Conservation (phyloP, 2,888 invertebrate genomes). For the Anticlea derivata region DNA sequence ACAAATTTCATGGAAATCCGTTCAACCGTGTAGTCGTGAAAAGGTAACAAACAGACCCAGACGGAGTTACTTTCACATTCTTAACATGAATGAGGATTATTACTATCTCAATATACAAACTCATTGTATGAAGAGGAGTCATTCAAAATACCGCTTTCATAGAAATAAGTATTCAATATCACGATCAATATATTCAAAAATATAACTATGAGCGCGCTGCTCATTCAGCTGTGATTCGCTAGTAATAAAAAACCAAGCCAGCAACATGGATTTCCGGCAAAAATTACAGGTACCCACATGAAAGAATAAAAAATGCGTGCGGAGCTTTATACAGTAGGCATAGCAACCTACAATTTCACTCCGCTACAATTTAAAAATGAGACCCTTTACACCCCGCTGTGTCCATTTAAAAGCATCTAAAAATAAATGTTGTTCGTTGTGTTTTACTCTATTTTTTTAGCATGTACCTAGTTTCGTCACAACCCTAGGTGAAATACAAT, state of each 20-base stretch:
- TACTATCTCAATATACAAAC: no score
- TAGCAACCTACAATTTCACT: constrained; percentile 4
- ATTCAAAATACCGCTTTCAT: no score
- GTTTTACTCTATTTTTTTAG: constrained; percentile 3
- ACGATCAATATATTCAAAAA: no score
- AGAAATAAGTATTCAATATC: no score
- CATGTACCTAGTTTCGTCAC: constrained; percentile 16
- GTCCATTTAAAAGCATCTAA: constrained; percentile 17
- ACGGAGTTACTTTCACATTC: no score
- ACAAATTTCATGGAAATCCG: no score
- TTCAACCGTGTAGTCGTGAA: no score
- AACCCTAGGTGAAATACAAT: constrained; percentile 47
- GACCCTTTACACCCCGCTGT: constrained; percentile 15
- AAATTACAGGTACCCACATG: not conserved
- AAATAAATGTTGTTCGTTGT: constrained; percentile 3
- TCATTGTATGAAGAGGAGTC: no score
- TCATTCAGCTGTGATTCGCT: not conserved
- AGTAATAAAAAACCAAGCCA: not conserved
- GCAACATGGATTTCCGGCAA: not conserved
- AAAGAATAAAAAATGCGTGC: not conserved
- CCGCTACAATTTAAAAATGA: constrained; percentile 20
- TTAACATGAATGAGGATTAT: no score
- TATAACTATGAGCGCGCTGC: no score
- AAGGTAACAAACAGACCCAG: no score
- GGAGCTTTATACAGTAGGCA: not conserved